Evolutionary conservation across 2,797 vertebrate species (phyloP).

Genomic region (Lindbergichthys nudifrons): DNA sequence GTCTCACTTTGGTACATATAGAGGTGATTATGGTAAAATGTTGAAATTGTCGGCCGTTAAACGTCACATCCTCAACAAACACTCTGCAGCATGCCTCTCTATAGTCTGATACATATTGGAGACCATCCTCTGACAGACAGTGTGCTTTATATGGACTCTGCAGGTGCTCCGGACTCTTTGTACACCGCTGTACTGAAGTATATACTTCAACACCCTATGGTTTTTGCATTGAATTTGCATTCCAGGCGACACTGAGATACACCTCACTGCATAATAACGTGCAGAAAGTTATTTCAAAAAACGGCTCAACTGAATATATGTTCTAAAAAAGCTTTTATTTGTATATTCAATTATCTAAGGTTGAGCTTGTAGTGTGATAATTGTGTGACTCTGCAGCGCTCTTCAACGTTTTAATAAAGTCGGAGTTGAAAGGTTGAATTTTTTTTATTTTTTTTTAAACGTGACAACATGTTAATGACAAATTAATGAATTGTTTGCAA

Average conservation of each 20-base stretch:
- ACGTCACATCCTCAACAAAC: constrained; percentile 44
- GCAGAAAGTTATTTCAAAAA: not conserved
- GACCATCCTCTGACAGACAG: constrained; percentile 17
- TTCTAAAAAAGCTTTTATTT: constrained; percentile 3
- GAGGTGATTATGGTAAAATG: constrained; percentile 24
- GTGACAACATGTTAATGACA: not conserved
- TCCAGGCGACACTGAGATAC: constrained; percentile 9
- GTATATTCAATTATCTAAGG: not conserved
- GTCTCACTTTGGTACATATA: constrained; percentile 27
- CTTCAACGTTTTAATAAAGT: not conserved
- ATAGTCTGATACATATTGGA: not conserved
- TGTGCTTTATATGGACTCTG: constrained; percentile 24
- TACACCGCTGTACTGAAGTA: not conserved
- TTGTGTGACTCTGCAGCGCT: not conserved
- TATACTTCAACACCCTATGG: constrained; percentile 1
- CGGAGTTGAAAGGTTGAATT: not conserved
- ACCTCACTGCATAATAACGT: constrained; percentile 1
- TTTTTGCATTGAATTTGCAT: constrained; percentile 24
- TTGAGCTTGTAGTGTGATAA: not conserved
- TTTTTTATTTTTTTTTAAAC: not conserved
- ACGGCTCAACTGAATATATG: not conserved
- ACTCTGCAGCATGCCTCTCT: not conserved
- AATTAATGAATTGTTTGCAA: not conserved
- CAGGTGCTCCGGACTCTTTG: constrained; percentile 23
- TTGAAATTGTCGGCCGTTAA: constrained; percentile 19